Conservation (phyloP, 2,888 invertebrate species). For the Epinotia nisella region DNA sequence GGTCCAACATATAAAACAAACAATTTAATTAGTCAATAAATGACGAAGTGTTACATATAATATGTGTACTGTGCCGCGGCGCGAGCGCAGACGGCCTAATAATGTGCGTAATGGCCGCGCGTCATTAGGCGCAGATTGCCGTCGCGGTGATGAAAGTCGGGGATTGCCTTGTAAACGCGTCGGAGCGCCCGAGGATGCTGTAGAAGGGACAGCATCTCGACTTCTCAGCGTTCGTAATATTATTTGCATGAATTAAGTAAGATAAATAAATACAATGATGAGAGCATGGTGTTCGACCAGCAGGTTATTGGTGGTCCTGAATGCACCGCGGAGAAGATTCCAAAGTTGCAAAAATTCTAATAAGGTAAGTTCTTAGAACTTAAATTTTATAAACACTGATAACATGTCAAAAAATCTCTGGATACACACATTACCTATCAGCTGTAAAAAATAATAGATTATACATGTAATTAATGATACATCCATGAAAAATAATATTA, state of each 20-base stretch:
- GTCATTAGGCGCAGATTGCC: slow-evolving; percentile 79
- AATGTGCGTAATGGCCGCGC: slow-evolving; percentile 72
- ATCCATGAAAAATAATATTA: no score
- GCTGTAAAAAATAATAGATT: no score
- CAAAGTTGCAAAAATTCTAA: no score
- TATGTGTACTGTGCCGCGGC: slow-evolving; percentile 45
- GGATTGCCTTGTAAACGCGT: slow-evolving; percentile 80
- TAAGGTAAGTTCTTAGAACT: no score
- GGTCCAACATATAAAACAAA: not conserved
- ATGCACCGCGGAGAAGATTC: no score
- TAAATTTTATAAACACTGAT: no score
- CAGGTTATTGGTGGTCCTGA: no score
- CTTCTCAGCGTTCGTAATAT: not conserved
- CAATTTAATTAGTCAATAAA: not conserved
- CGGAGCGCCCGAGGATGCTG: slow-evolving; percentile 49
- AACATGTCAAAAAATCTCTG: no score
- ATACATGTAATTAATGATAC: no score
- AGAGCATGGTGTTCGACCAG: no score
- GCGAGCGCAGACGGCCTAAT: slow-evolving; percentile 61
- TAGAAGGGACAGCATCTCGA: slow-evolving; percentile 54
- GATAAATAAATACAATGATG: no score
- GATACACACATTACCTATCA: no score
- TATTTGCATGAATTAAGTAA: not conserved
- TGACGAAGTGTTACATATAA: slow-evolving; percentile 9
- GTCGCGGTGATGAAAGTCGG: slow-evolving; percentile 73